Conservation (phyloP, 1,140 invertebrate genomes). For the Drosophila ohnishii region DNA sequence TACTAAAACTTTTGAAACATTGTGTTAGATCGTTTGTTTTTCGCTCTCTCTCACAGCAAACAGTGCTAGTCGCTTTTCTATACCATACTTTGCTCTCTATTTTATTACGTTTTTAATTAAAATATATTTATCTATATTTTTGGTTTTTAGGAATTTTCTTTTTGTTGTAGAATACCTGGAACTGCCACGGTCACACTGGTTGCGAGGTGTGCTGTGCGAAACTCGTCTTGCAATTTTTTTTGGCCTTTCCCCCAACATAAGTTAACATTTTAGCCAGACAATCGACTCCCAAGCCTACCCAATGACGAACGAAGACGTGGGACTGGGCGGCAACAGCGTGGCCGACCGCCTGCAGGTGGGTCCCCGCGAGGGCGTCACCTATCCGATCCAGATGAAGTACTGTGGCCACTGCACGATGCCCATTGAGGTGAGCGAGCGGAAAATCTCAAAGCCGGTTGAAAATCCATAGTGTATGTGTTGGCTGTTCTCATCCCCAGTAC, state of each 20-base stretch:
- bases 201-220: conserved; percentile 20
- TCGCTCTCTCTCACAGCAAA: too few species aligned
- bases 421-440: conserved; percentile 86
- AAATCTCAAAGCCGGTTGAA: not conserved
- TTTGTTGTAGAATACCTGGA: not conserved
- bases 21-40: too few species aligned
- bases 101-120: too few species aligned
- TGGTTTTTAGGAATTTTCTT: not conserved
- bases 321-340: conserved; percentile 35
- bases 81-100: too few species aligned
- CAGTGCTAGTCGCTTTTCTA: too few species aligned
- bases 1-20: too few species aligned
- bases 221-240: conserved; percentile 15
- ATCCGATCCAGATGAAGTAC: conserved; percentile 95
- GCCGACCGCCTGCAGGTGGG: conserved; percentile 74
- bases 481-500: conserved; percentile 86
- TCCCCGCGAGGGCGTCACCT: conserved; percentile 84
- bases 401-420: conserved; percentile 98
- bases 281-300: conserved; percentile 4
- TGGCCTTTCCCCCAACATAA: conserved; percentile 3
- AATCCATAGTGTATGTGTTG: conserved; percentile 9
- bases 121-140: too few species aligned
- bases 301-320: conserved; percentile 62
- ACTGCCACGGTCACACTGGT: not conserved
- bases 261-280: conserved; percentile 12